Evolutionary conservation across 2,888 invertebrate species (phyloP).

Genomic region (Conops quadrifasciatus): DNA sequence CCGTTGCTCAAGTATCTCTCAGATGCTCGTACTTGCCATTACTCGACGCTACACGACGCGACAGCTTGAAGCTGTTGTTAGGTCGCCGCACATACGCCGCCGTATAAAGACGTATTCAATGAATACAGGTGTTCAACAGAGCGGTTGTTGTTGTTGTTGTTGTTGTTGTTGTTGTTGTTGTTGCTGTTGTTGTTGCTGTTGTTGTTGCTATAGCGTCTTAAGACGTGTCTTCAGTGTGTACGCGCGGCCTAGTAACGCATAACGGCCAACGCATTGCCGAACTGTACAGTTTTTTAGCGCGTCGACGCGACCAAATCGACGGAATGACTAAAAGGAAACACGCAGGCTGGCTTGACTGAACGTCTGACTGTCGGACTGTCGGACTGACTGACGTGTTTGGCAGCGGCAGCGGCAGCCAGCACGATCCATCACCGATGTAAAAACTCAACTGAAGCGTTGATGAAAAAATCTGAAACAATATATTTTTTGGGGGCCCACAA

Average conservation of each 20-base stretch:
- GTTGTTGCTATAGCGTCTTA: not conserved
- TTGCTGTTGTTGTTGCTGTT: not conserved
- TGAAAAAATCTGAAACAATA: constrained; percentile 67
- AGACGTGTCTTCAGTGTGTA: not conserved
- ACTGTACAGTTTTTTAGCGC: not conserved
- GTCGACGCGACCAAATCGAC: not conserved
- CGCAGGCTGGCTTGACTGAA: too few relatives aligned
- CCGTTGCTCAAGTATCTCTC: constrained; percentile 16
- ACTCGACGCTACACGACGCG: not conserved
- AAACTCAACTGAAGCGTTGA: constrained; percentile 66
- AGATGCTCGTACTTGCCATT: not conserved
- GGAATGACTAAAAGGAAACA: not conserved
- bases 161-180: constrained; percentile 16
- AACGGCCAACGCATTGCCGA: not conserved
- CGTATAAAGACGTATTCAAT: not conserved
- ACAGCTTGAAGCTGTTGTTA: not conserved
- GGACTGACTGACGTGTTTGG: constrained; percentile 28
- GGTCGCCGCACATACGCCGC: not conserved
- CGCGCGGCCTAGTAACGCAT: not conserved
- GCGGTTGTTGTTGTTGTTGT: constrained; percentile 19
- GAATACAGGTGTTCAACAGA: constrained; percentile 20
- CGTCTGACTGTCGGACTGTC: not conserved
- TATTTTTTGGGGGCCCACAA: constrained; percentile 62
- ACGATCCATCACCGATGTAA: constrained; percentile 67
- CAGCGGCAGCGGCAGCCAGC: constrained; percentile 53